Conservation (phyloP, 2,797 vertebrate species). For the Dryobates pubescens region DNA sequence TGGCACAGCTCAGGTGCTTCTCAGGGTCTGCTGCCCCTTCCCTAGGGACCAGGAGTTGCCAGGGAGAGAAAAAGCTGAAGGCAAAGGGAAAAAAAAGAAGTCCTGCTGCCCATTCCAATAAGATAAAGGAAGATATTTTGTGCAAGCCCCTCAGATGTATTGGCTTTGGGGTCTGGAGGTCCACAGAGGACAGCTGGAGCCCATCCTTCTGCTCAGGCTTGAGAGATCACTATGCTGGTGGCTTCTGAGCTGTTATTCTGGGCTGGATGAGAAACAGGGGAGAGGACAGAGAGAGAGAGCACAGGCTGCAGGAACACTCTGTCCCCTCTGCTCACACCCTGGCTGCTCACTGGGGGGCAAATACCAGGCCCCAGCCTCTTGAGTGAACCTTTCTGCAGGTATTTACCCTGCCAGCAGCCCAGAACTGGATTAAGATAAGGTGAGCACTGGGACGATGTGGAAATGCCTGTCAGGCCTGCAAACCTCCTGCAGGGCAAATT, state of each 20-base stretch:
- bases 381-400: constrained; percentile 8
- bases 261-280: not conserved
- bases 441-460: not conserved
- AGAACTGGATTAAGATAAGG: constrained; percentile 31
- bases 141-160: not conserved
- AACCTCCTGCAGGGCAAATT: constrained; percentile 53
- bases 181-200: not conserved
- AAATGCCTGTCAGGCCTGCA: constrained; percentile 24
- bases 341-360: not conserved
- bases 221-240: accelerated
- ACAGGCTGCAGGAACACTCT: not conserved
- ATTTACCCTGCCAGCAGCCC: constrained; percentile 38
- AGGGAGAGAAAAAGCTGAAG: not conserved
- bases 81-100: not conserved
- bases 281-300: not conserved
- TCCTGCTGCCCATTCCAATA: not conserved
- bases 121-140: not conserved
- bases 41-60: not conserved
- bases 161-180: not conserved
- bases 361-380: not conserved
- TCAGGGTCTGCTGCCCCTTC: not conserved
- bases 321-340: not conserved
- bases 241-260: not conserved
- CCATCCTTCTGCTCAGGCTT: not conserved
- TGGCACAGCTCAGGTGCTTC: not conserved